A percentile compares a stretch with the other conserved stretches of the same genome.
These are phyloP conservation scores for Calidris pugnax DNA, from an alignment of 2,113 vertebrate species.

Conservation along the genomic window DNA sequence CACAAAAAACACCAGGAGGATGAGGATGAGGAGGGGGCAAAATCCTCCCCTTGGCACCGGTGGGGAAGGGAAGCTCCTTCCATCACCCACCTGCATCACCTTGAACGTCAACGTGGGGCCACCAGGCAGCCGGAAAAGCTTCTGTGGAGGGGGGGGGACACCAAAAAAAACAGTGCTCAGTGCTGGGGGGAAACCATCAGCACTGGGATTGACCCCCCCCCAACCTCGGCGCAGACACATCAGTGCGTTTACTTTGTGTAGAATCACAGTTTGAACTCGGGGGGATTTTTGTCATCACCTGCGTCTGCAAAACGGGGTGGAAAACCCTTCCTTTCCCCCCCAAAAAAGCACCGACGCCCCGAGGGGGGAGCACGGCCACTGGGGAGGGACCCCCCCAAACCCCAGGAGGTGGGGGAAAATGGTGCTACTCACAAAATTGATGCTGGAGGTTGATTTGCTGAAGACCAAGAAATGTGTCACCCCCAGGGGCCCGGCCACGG, in stretches of 20 bases:
- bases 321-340: no score
- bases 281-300: background rate
- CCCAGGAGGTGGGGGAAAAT: fast-evolving
- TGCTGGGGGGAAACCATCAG: fast-evolving
- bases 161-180: background rate
- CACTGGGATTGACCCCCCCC: background rate
- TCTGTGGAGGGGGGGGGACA: slow-evolving; percentile 61
- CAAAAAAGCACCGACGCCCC: fast-evolving
- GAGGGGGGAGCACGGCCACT: background rate
- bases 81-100: slow-evolving; percentile 79
- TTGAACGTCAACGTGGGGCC: slow-evolving; percentile 88
- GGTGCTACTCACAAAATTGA: slow-evolving; percentile 82
- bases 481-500: slow-evolving; percentile 87
- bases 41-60: fast-evolving
- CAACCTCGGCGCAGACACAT: background rate
- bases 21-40: no score
- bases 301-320: background rate
- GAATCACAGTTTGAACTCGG: slow-evolving; percentile 25
- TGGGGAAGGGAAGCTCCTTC: fast-evolving
- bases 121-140: slow-evolving; percentile 87
- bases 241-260: slow-evolving; percentile 77
- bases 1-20: background rate
- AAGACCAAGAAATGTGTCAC: slow-evolving; percentile 90
- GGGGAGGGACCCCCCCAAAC: background rate
- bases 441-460: slow-evolving; percentile 76